These are phyloP conservation scores for Eucera pruinosa DNA, from an alignment of 2,888 invertebrate species.

Conservation along the genomic window DNA sequence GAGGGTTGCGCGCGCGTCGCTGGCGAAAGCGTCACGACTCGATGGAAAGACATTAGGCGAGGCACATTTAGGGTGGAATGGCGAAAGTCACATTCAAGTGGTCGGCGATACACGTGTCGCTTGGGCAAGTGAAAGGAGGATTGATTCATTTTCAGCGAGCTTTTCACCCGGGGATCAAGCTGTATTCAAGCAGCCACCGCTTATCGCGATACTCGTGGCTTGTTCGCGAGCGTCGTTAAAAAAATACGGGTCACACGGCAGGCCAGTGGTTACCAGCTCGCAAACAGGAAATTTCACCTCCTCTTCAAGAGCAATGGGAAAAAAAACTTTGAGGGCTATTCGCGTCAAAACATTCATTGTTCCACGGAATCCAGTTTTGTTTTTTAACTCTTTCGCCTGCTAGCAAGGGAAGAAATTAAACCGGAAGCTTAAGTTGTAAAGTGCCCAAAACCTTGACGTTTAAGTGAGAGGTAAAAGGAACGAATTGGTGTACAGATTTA, in stretches of 20 bases:
- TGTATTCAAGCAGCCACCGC: constrained; percentile 28
- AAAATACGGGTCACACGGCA: constrained; percentile 69
- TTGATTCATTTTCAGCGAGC: constrained; percentile 26
- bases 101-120: background rate
- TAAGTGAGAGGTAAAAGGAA: too few species aligned
- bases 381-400: too few species aligned
- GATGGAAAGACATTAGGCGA: too few species aligned
- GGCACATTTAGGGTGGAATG: background rate
- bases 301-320: too few species aligned
- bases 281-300: background rate
- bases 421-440: too few species aligned
- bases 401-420: too few species aligned
- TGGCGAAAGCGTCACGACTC: too few species aligned
- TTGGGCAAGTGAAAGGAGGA: background rate
- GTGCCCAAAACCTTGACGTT: too few species aligned
- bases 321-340: too few species aligned
- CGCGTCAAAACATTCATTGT: background rate
- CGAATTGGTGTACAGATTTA: too few species aligned
- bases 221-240: constrained; percentile 66
- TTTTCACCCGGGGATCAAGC: constrained; percentile 22
- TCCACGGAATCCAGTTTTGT: too few species aligned
- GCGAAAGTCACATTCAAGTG: background rate
- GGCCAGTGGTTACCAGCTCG: constrained; percentile 22
- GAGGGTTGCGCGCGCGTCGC: too few species aligned
- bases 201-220: constrained; percentile 45